Base-by-base conservation (phyloP, 2,888 invertebrate species). In the Drosophila limbata region DNA sequence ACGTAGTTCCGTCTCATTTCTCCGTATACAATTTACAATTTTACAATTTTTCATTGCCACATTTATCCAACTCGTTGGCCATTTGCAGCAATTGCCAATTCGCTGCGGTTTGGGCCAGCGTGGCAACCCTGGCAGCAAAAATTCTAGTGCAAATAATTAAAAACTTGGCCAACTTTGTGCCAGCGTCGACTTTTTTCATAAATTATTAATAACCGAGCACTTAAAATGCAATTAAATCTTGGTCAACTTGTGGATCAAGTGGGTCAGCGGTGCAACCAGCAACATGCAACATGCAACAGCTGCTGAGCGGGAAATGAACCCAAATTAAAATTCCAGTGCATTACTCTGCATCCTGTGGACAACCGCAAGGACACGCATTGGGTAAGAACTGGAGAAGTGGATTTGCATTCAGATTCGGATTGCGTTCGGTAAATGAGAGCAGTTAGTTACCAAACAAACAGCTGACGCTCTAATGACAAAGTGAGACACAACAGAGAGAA, bases 181-280 rank as follows among this genome's bases (percentile, higher is more conserved):
- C 45, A 25, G 57, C 59, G 52, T 55, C 28, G 52, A n/a, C 55
- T 61, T 66, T 59, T 69, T 81, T 70, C 69, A 89, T 78, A 78
- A 81, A 84, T 84, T 84, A 84, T 89, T 89, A 84, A 84, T 88
- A 78, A 71, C 65, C 67, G 40, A 55, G 81, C 89, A 87, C 88
- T 89, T 88, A 78, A 89, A 89, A 84, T 87, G 88, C 88, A 84
- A 84, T 84, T 84, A 84, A 84, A 87, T 89, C 81, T 81, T 84
- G 84, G 84, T 89, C 89, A 89, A 87, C 84, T 89, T 84, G 71
- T 76, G 78, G 89, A 70, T 73, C 65, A 50, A 60, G 45, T 61
- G 56, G 73, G 67, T 28, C 35, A 45, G 66, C 57, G 61, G 39
- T 50, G 64, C 39, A 45, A 37, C 33, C 39, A 25, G 25, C 25